Evolutionary conservation across 1,140 invertebrate species (phyloP), one percentile per base, ranked within the genome.

Genomic region (Anastatus disparis): DNA sequence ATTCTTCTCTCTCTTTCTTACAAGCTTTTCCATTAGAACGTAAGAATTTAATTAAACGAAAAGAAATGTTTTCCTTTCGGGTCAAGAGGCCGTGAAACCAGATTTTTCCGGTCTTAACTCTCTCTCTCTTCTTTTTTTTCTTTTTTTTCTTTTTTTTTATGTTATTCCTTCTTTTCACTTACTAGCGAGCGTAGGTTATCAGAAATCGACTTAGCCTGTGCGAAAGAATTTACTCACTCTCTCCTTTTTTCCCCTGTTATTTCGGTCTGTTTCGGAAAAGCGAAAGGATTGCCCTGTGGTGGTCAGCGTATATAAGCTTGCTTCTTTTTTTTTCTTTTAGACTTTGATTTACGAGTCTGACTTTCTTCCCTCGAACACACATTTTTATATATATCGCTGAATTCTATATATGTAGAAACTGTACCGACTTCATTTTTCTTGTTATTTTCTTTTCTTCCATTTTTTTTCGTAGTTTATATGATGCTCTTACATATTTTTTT

Each of bases 1-100:
- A n/a, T n/a, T n/a, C n/a, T n/a, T n/a, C n/a, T n/a, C n/a, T n/a
- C n/a, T n/a, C n/a, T n/a, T 62, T 62, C 20, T 15, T 46, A 35
- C 58, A 50, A 26, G 26, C 46, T 40, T 67, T 68, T 59, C 44
- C 42, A 68, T 68, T 52, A 68, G 55, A 62, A 53, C 35, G 65
- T 55, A 70, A 70, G 67, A 70, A 70, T 70, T 70, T 70, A 53
- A 70, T 70, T 63, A 62, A 70, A 62, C 48, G 67, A 70, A 70
- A 70, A 70, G 59, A 63, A 53, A 55, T n/a, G 50, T 17, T 69
- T 61, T 40, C 42, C 46, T 42, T 44, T 59, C 24, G 22, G 48
- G 35, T 62, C 44, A 69, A 59, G 31, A 61, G 63, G 38, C 40
- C 52, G 46, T 69, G 66, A 59, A 69, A 69, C 7, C 38, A 48